phyloP scores from a whole-genome alignment of 1,140 invertebrate genomes.

The Rhizoglyphus robini region DNA sequence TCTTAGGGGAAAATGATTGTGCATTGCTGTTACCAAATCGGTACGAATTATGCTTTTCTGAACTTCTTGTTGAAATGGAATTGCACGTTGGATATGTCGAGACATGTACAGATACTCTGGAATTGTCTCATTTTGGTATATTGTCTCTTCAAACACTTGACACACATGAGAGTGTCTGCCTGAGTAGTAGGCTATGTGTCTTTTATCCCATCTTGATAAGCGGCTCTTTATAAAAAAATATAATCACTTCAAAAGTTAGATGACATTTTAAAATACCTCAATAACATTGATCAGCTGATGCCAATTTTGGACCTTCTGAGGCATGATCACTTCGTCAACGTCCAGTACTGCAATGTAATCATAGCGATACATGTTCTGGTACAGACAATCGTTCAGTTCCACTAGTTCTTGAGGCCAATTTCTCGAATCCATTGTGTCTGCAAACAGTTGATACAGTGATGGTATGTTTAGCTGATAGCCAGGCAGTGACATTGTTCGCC shows the following conservation, averaged over 20 bases:
- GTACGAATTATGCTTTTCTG: slow-evolving; percentile 86
- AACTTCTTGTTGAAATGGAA: slow-evolving; percentile 78
- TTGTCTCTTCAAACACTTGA: slow-evolving; percentile 21
- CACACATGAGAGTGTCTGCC: slow-evolving; percentile 3
- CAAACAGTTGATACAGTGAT: neutral
- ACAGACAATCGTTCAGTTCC: slow-evolving; percentile 78
- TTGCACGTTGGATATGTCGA: slow-evolving; percentile 73
- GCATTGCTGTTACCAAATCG: slow-evolving; percentile 66
- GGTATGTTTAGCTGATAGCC: neutral
- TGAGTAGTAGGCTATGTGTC: too few relatives aligned
- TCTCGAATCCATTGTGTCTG: neutral
- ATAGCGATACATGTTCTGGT: slow-evolving; percentile 66
- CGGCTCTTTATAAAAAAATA: too few relatives aligned
- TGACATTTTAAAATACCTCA: too few relatives aligned
- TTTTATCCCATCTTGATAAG: too few relatives aligned
- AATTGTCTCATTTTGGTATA: slow-evolving; percentile 39
- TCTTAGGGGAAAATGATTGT: slow-evolving; percentile 80
- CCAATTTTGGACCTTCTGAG: slow-evolving; percentile 30
- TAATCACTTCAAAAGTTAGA: too few relatives aligned
- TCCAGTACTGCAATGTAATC: slow-evolving; percentile 73
- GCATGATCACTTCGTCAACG: slow-evolving; percentile 75
- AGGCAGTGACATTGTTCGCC: slow-evolving; percentile 8
- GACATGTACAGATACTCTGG: slow-evolving; percentile 83
- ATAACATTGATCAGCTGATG: slow-evolving; percentile 6
- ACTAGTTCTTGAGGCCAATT: slow-evolving; percentile 8